Base-by-base conservation (phyloP, 2,888 invertebrate genomes). In the Seira musarum region DNA sequence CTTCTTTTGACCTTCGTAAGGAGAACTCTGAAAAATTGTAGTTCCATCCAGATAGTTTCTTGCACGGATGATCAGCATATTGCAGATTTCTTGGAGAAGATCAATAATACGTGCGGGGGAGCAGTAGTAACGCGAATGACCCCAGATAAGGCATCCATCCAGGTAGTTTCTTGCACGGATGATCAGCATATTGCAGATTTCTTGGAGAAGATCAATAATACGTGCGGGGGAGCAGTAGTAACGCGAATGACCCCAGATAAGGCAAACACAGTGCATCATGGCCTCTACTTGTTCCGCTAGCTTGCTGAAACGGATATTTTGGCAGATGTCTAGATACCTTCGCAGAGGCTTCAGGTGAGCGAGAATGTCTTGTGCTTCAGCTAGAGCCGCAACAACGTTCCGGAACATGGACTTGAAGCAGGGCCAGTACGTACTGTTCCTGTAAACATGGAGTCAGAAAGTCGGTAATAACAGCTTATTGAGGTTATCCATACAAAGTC, bases 11-110 rank as follows among this genome's bases (percentile, higher is more conserved):
- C 84, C 86, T 90, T 98, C 97, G 88, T 97, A 96, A 57, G 97
- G 94, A 87, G 98, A 97, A 85, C 96, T 96, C 88, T 97, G 97
- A 88, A 98, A 98, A 81, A 98, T 92, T 0, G 97, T 95, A 2
- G 94, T 93, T 0, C 97, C 96, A 88, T 97, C 97, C 86, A 98
- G 91, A 89, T 94, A 98, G 87, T 93, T 93, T 87, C 95, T 94
- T 0, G 96, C 96, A 94, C 95, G 94, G 87, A 94, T 92, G 87
- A 98, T 96, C 74, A 97, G 91, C 87, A 97, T 90, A 90, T 98
- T 98, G 88, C 94, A 94, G 85, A 97, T 94, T 90, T 97, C 95
- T 87, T 94, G 94, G 67, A 98, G 90, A 76, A 98, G 90, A 53
- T 96, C 94, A 87, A 97, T 96, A 67, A 98, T 92, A 88, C 97